phyloP scores from a whole-genome alignment of 2,113 vertebrate species.

The Amblyopsis rosae region DNA sequence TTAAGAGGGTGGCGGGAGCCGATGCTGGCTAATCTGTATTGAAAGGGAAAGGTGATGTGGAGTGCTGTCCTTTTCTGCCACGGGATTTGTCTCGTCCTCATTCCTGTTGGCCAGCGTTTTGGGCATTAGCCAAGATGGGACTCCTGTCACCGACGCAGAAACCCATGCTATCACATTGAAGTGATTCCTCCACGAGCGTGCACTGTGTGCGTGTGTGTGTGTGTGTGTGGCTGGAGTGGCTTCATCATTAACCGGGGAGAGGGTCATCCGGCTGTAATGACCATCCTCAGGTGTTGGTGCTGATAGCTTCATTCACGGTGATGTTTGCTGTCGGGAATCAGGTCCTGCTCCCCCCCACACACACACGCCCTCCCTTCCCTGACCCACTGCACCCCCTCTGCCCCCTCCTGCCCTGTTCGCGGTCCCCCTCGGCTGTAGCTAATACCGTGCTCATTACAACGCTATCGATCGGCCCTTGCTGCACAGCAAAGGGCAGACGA shows the following conservation, averaged over 20 bases:
- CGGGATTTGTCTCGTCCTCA: slow-evolving; percentile 57
- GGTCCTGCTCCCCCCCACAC: slow-evolving; percentile 20
- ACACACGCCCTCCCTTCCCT: slow-evolving; percentile 33
- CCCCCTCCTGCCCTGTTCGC: slow-evolving; percentile 48
- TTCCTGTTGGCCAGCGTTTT: slow-evolving; percentile 33
- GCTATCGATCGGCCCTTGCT: slow-evolving; percentile 65
- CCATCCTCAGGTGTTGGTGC: slow-evolving; percentile 69
- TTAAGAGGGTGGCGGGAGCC: slow-evolving; percentile 67
- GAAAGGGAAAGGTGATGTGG: slow-evolving; percentile 64
- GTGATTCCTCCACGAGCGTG: slow-evolving; percentile 29
- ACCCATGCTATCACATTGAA: not conserved
- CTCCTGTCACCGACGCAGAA: not conserved
- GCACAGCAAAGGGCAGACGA: slow-evolving; percentile 66
- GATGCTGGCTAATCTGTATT: slow-evolving; percentile 71
- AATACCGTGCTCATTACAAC: slow-evolving; percentile 73
- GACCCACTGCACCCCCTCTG: slow-evolving; percentile 52
- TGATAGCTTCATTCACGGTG: slow-evolving; percentile 56
- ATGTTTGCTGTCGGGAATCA: slow-evolving; percentile 75
- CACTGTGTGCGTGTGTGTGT: slow-evolving; percentile 19
- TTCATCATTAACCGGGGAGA: slow-evolving; percentile 53
- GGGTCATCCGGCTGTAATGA: slow-evolving; percentile 67
- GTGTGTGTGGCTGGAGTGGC: slow-evolving; percentile 35
- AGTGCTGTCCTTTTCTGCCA: slow-evolving; percentile 67
- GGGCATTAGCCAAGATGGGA: slow-evolving; percentile 16
- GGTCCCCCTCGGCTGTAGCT: slow-evolving; percentile 69